These are phyloP conservation scores for Catagonus wagneri DNA, from an alignment of 2,113 vertebrate genomes.

Conservation along the genomic window DNA sequence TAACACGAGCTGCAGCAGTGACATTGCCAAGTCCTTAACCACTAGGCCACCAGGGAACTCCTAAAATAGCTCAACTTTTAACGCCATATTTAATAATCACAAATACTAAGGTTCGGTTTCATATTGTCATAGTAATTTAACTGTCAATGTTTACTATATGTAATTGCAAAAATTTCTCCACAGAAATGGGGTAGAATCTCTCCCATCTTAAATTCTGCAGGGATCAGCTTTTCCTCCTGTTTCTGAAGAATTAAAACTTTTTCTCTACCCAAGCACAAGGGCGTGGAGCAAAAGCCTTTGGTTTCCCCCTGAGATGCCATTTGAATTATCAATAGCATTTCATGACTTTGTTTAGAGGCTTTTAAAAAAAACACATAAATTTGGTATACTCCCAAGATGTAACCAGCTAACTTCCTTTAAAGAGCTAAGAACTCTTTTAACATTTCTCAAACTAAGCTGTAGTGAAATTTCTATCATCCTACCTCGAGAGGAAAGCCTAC, in stretches of 20 bases:
- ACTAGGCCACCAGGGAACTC: too few species aligned
- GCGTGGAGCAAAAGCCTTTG: background rate
- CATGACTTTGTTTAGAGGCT: background rate
- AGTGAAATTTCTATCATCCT: background rate
- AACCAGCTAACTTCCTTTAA: slow-evolving; percentile 17
- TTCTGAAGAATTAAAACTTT: background rate
- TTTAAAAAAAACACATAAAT: slow-evolving; percentile 12
- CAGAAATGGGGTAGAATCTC: background rate
- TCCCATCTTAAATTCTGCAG: background rate
- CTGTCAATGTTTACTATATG: background rate
- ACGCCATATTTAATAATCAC: slow-evolving; percentile 48
- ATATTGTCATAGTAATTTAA: slow-evolving; percentile 36
- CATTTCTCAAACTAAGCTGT: background rate
- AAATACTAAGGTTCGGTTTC: slow-evolving; percentile 40
- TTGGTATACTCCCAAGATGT: background rate
- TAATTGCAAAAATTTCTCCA: background rate
- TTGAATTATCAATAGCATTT: background rate
- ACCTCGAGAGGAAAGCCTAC: background rate
- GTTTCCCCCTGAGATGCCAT: background rate
- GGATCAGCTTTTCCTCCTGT: background rate
- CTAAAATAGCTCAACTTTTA: slow-evolving; percentile 53
- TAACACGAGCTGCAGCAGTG: too few species aligned
- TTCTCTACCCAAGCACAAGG: slow-evolving; percentile 23
- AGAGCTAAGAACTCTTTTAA: slow-evolving; percentile 10
- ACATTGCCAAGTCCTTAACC: too few species aligned